Evolutionary conservation across 1,140 invertebrate genomes (phyloP).

Genomic region (Drosophila chauvacae): DNA sequence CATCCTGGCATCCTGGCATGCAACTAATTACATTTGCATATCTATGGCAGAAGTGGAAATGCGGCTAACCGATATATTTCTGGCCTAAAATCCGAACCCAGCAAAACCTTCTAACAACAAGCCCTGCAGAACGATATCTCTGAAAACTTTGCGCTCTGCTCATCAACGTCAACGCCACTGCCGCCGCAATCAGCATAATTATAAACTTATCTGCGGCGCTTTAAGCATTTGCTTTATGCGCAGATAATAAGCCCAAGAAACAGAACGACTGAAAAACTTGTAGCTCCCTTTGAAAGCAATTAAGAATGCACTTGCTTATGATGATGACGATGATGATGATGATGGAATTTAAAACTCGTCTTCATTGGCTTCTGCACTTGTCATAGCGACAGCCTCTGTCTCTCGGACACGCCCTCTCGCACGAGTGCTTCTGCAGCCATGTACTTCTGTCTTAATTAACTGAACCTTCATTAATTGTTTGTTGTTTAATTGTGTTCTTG

Average conservation of each 20-base stretch:
- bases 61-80: slow-evolving; percentile 51
- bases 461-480: slow-evolving; percentile 68
- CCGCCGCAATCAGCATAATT: slow-evolving; percentile 76
- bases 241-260: slow-evolving; percentile 48
- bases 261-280: slow-evolving; percentile 44
- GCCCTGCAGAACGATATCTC: slow-evolving; percentile 10
- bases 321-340: slow-evolving; percentile 38
- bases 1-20: slow-evolving; percentile 58
- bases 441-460: slow-evolving; percentile 64
- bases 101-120: slow-evolving; percentile 5
- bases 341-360: slow-evolving; percentile 27
- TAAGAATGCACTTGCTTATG: slow-evolving; percentile 70
- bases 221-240: slow-evolving; percentile 63
- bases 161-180: slow-evolving; percentile 52
- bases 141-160: slow-evolving; percentile 19
- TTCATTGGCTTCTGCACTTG: slow-evolving; percentile 16
- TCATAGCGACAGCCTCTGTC: slow-evolving; percentile 37
- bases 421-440: slow-evolving; percentile 56
- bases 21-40: slow-evolving; percentile 83
- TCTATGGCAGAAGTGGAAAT: slow-evolving; percentile 68
- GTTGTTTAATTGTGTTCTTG: slow-evolving; percentile 34
- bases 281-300: slow-evolving; percentile 53
- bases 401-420: slow-evolving; percentile 65
- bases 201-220: slow-evolving; percentile 66
- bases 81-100: slow-evolving; percentile 42